Percentiles rank a stretch among this genome's conserved stretches.
Conservation (phyloP, 2,113 vertebrate species). For the Mustelus asterias region DNA sequence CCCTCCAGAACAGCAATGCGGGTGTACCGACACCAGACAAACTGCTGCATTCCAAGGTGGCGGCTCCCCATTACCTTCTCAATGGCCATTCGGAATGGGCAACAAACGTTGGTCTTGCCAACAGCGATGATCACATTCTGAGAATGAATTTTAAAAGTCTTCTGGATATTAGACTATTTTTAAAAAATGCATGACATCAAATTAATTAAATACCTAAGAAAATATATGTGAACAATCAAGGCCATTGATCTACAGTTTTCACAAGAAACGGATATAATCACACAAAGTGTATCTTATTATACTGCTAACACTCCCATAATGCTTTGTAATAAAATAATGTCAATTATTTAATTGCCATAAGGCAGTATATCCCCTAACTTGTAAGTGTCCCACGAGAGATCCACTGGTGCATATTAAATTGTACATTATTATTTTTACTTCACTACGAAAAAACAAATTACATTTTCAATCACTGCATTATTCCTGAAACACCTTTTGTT, state of each 20-base stretch:
- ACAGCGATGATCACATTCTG: not conserved
- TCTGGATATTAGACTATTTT: not conserved
- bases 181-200: not conserved
- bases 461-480: not conserved
- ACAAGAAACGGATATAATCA: not conserved
- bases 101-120: not conserved
- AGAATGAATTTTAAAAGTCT: not conserved
- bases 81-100: not conserved
- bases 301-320: not conserved
- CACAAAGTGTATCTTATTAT: not conserved
- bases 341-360: not conserved
- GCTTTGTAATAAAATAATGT: not conserved
- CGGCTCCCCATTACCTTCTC: not conserved
- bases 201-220: not conserved
- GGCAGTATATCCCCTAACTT: not conserved
- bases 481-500: slow-evolving; percentile 3
- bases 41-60: not conserved
- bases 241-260: not conserved
- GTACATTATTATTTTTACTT: not conserved
- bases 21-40: not conserved
- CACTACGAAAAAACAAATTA: not conserved
- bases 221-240: not conserved
- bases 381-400: not conserved
- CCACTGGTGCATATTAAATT: not conserved
- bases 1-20: not conserved